Evolutionary conservation across 2,888 invertebrate genomes (phyloP).

Genomic region (Lycophotia porphyrea): DNA sequence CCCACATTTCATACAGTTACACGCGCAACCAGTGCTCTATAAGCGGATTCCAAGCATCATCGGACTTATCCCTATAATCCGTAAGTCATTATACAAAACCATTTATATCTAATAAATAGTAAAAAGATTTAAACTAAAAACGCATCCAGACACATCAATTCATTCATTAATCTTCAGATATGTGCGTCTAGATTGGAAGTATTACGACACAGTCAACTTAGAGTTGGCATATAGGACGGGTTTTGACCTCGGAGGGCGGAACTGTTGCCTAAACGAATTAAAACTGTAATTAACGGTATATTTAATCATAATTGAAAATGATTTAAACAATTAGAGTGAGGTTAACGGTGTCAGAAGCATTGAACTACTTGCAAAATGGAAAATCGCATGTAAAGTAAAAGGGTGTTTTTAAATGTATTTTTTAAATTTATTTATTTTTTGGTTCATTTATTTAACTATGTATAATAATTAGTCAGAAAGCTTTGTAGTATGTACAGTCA

Average conservation of each 20-base stretch:
- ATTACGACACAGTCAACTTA: constrained; percentile 76
- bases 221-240: constrained; percentile 80
- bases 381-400: not conserved
- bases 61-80: constrained; percentile 71
- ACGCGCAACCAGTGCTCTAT: constrained; percentile 81
- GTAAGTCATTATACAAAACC: constrained; percentile 76
- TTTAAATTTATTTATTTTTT: not conserved
- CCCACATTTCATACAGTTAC: constrained; percentile 79
- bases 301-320: constrained; percentile 15
- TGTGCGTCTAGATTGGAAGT: constrained; percentile 68
- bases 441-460: not conserved
- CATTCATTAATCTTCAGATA: constrained; percentile 72
- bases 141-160: constrained; percentile 56
- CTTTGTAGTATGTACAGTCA: not conserved
- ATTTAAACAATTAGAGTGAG: not conserved
- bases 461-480: not conserved
- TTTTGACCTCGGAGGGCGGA: constrained; percentile 76
- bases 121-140: constrained; percentile 2
- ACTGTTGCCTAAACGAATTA: constrained; percentile 59
- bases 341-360: constrained; percentile 16
- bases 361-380: constrained; percentile 13
- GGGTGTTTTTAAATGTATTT: not conserved
- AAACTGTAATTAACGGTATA: constrained; percentile 41
- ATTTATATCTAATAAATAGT: constrained; percentile 8
- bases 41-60: constrained; percentile 74